Conservation (phyloP, 2,113 vertebrate species). For the Budorcas taxicolor region DNA sequence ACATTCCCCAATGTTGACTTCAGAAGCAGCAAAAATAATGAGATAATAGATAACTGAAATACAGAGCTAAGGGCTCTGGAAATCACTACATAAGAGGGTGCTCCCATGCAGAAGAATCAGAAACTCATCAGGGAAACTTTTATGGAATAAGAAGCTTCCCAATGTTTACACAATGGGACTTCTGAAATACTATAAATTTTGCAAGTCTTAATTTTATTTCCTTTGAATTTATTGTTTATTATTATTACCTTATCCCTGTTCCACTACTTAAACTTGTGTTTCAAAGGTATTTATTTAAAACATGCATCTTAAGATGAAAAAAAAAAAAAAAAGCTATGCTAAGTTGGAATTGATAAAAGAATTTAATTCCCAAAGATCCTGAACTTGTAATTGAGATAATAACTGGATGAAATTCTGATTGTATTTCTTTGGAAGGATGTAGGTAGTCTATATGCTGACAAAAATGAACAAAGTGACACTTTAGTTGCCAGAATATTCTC, state of each 20-base stretch:
- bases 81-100: rapidly evolving
- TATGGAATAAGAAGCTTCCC: not conserved
- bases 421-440: not conserved
- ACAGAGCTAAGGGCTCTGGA: not conserved
- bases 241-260: not conserved
- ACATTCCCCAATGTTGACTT: not conserved
- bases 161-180: not conserved
- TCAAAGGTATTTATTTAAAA: not conserved
- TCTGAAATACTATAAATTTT: not conserved
- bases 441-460: not conserved
- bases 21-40: not conserved
- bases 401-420: not conserved
- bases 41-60: not conserved
- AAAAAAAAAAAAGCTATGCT: no score
- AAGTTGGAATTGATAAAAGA: not conserved
- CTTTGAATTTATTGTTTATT: not conserved
- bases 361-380: not conserved
- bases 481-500: not conserved
- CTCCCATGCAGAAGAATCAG: not conserved
- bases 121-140: not conserved
- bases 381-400: not conserved
- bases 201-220: not conserved
- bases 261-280: not conserved
- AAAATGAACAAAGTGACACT: not conserved
- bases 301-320: not conserved